Percentiles rank a stretch among this genome's conserved stretches.
These are phyloP conservation scores for Nesoenas mayeri DNA, from an alignment of 2,113 vertebrate genomes.

Conservation along the genomic window DNA sequence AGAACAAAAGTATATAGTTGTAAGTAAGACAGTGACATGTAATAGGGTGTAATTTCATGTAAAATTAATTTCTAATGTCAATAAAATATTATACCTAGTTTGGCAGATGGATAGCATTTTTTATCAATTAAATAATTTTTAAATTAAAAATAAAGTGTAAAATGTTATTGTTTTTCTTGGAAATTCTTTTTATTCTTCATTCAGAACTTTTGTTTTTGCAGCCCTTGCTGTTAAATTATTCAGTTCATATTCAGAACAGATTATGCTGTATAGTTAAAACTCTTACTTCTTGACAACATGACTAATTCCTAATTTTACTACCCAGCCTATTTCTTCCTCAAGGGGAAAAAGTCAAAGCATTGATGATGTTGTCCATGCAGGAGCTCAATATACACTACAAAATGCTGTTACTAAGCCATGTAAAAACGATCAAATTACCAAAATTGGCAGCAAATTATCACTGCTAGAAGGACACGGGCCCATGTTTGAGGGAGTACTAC, in stretches of 20 bases:
- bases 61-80: not conserved
- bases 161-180: not conserved
- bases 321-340: not conserved
- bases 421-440: slow-evolving; percentile 27
- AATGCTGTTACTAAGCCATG: not conserved
- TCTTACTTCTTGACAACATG: slow-evolving; percentile 6
- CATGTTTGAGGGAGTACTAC: not conserved
- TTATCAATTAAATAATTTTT: not conserved
- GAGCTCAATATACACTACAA: not conserved
- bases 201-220: not conserved
- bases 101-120: not conserved
- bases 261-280: not conserved
- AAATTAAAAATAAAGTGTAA: not conserved
- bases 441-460: not conserved
- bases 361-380: not conserved
- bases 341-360: slow-evolving; percentile 11
- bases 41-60: not conserved
- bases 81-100: not conserved
- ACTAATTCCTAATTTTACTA: slow-evolving; percentile 44
- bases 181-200: not conserved
- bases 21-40: not conserved
- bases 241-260: not conserved
- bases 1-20: not conserved
- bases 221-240: not conserved
- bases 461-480: not conserved